Evolutionary conservation across 2,888 invertebrate species (phyloP).

Genomic region (Tinea pellionella): DNA sequence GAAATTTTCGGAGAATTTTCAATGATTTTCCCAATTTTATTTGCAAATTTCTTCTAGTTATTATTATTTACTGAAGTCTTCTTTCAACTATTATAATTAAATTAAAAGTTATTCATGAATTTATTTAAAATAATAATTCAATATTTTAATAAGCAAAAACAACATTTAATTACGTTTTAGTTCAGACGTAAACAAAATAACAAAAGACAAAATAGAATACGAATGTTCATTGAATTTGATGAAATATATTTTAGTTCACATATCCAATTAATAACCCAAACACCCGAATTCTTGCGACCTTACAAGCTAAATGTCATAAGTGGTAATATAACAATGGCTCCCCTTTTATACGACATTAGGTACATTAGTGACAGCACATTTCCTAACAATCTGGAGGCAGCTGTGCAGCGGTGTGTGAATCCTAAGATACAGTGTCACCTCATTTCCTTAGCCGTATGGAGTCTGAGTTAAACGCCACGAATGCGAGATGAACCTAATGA

Average conservation of each 20-base stretch:
- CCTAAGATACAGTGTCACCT: slow-evolving; percentile 63
- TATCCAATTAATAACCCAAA: slow-evolving; percentile 7
- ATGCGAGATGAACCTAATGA: slow-evolving; percentile 21
- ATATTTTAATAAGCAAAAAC: background rate
- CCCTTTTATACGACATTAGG: slow-evolving; percentile 68
- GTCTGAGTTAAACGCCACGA: slow-evolving; percentile 18
- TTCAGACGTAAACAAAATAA: background rate
- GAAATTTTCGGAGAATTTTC: background rate
- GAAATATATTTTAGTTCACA: background rate
- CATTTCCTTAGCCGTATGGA: slow-evolving; percentile 49
- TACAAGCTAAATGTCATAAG: slow-evolving; percentile 8
- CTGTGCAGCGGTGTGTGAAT: slow-evolving; percentile 62
- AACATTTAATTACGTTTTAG: background rate
- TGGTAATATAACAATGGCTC: slow-evolving; percentile 25
- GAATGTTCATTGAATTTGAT: background rate
- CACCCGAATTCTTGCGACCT: background rate
- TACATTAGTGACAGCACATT: slow-evolving; percentile 68
- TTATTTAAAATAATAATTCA: too few relatives aligned
- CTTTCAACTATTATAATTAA: too few relatives aligned
- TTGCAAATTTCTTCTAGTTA: too few relatives aligned
- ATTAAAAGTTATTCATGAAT: too few relatives aligned
- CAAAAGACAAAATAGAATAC: background rate
- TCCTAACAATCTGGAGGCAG: slow-evolving; percentile 60
- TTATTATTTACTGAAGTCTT: too few relatives aligned
- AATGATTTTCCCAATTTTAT: background rate